Evolutionary conservation across 2,888 invertebrate genomes (phyloP), one percentile per base, ranked within the genome.

Genomic region (Ectemnius lituratus): DNA sequence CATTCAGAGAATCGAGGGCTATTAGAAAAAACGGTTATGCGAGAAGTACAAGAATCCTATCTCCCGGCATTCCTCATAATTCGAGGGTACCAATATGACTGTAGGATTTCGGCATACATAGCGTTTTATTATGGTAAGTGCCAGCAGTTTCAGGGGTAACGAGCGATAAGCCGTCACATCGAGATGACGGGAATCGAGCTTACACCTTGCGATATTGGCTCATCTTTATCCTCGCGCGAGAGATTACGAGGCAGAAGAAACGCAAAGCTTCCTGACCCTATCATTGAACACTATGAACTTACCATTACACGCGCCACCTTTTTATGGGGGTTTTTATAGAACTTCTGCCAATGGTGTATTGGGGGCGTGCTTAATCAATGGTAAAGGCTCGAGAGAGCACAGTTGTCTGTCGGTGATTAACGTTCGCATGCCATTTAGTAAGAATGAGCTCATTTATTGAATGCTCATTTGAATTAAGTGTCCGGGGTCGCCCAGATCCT

Each of bases 111-210:
- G 69, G 79, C 76, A 79, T 76, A 79, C 74, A 71, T 79, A 79
- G 73, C 64, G 71, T 71, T 79, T 76, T 79, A 79, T 79, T 79
- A 79, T 79, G 79, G 76, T 79, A 79, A 79, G 71, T 56, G 60
- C 23, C 27, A 57, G 64, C 68, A 70, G 70, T 75, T 73, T 66
- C 70, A 65, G 46, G 64, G 71, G 73, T 79, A 79, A 73, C 76
- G 79, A 76, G 73, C 70, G 79, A 79, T 79, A 76, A 79, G 73
- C 69, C 65, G 76, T 37, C 37, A 71, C 49, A 67, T 68, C 59
- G 64, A 67, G 69, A 73, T 23, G 23, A 62, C 28, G 66, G 73
- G 63, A 79, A 76, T 70, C 58, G 68, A 76, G 68, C 65, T 72
- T 72, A 67, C 75, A 66, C 72, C 65, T 78, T 61, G 28, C 58